Percentiles rank a stretch among this genome's conserved stretches.
phyloP scores from a whole-genome alignment of 2,888 invertebrate species.

The Osedax fenrisi region DNA sequence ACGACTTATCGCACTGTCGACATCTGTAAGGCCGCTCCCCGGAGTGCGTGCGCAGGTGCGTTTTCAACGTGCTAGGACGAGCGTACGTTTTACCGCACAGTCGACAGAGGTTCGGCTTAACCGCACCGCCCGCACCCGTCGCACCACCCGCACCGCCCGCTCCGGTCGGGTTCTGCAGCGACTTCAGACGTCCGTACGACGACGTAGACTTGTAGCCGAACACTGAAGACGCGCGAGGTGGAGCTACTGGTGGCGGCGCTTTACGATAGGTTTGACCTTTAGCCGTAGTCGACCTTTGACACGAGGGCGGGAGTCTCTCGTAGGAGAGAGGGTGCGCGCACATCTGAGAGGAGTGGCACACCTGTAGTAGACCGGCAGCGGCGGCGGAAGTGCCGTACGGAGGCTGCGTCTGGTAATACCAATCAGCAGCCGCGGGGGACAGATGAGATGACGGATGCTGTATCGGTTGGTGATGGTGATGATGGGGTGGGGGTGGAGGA shows the following conservation, averaged over 20 bases:
- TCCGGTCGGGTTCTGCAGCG: not conserved
- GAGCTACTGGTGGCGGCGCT: not conserved
- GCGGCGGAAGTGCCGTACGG: not conserved
- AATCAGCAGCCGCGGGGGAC: not conserved
- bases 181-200: not conserved
- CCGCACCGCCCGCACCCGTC: slow-evolving; percentile 2
- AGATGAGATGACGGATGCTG: slow-evolving; percentile 30
- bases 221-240: not conserved
- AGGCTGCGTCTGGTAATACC: not conserved
- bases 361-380: not conserved
- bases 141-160: not conserved
- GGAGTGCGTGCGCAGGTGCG: slow-evolving; percentile 86
- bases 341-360: not conserved
- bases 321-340: slow-evolving; percentile 25
- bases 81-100: slow-evolving; percentile 92
- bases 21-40: slow-evolving; percentile 74
- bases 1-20: slow-evolving; percentile 72
- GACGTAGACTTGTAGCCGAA: not conserved
- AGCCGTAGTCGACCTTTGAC: not conserved
- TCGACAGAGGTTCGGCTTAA: slow-evolving; percentile 65
- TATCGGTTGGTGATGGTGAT: slow-evolving; percentile 25
- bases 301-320: not conserved
- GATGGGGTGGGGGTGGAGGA: slow-evolving; percentile 17
- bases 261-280: not conserved
- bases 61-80: slow-evolving; percentile 86